phyloP scores from a whole-genome alignment of 2,888 invertebrate species.

The Sericinus montela region DNA sequence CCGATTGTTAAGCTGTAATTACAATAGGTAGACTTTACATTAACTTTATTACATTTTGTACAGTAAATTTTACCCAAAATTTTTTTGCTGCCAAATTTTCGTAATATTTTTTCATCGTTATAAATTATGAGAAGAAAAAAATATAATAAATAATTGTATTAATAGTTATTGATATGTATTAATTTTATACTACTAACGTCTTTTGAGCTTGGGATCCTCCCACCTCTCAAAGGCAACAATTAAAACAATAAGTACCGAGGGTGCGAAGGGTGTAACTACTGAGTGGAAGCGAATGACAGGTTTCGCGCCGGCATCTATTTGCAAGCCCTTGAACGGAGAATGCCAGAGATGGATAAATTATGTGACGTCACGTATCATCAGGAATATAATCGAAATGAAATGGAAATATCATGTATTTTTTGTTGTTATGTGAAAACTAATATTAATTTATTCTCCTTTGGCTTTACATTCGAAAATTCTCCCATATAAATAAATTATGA shows the following conservation, averaged over 20 bases:
- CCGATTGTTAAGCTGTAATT: constrained; percentile 46
- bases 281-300: constrained; percentile 62
- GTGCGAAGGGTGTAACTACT: constrained; percentile 60
- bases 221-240: constrained; percentile 72
- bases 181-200: constrained; percentile 43
- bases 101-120: too few species aligned
- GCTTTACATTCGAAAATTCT: too few species aligned
- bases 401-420: constrained; percentile 14
- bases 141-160: too few species aligned
- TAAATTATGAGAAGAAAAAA: too few species aligned
- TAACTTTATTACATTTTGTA: constrained; percentile 5
- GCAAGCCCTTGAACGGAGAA: constrained; percentile 46
- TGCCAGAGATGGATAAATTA: constrained; percentile 60
- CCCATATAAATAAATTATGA: too few species aligned
- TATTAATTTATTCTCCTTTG: too few species aligned
- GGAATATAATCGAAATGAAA: constrained; percentile 18
- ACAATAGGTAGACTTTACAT: constrained; percentile 41
- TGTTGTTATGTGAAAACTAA: too few species aligned
- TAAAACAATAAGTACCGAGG: constrained; percentile 64
- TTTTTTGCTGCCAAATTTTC: too few species aligned
- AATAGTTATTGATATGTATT: too few species aligned
- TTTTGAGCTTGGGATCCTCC: constrained; percentile 63
- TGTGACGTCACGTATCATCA: constrained; percentile 43
- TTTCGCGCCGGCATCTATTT: constrained; percentile 34
- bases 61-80: background rate